phyloP scores from a whole-genome alignment of 2,113 vertebrate species.

The Pelobates fuscus region DNA sequence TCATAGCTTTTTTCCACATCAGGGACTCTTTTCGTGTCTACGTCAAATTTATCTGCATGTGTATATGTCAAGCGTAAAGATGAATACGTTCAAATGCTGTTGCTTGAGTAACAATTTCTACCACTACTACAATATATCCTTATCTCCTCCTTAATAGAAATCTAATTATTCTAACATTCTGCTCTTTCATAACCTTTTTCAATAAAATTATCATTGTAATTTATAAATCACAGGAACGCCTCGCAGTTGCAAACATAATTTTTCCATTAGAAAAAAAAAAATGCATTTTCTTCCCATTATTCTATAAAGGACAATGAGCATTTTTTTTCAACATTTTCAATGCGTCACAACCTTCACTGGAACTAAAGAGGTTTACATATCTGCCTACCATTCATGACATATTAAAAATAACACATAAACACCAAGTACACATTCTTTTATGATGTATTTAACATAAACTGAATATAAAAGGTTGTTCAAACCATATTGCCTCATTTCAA shows the following conservation, averaged over 20 bases:
- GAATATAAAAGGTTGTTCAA: not conserved
- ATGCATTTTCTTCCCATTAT: not conserved
- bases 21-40: constrained; percentile 25
- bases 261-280: not conserved
- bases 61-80: constrained; percentile 17
- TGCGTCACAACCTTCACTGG: not conserved
- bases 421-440: not conserved
- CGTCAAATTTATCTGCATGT: not conserved
- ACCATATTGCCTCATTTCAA: no score
- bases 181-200: no score
- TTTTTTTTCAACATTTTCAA: not conserved
- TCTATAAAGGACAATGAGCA: not conserved
- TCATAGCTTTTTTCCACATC: constrained; percentile 21
- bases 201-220: constrained; percentile 22
- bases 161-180: constrained; percentile 33
- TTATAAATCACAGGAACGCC: not conserved
- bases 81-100: constrained; percentile 8
- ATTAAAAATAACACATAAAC: not conserved
- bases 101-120: not conserved
- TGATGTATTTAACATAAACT: no score
- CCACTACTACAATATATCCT: constrained; percentile 8
- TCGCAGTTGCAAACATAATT: constrained; percentile 3
- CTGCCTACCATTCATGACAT: no score
- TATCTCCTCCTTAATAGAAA: constrained; percentile 19
- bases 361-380: not conserved